Conservation (phyloP, 2,797 vertebrate species). For the Remorina albescens region DNA sequence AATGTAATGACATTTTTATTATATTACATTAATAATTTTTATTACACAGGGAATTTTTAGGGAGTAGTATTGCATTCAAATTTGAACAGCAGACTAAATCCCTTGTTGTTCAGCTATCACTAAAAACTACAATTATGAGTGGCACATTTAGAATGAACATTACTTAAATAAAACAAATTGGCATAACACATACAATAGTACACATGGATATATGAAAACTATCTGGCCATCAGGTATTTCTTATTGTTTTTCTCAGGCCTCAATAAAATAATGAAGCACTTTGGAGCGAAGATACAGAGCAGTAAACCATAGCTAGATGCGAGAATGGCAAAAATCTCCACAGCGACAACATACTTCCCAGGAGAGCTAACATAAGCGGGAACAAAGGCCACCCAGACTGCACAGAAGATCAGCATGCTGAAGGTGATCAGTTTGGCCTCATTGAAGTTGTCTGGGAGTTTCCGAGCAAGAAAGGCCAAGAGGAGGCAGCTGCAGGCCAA, state of each 20-base stretch:
- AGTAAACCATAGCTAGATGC: conserved; percentile 76
- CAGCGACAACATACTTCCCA: conserved; percentile 75
- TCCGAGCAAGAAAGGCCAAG: conserved; percentile 74
- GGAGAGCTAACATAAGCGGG: conserved; percentile 79
- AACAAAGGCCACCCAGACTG: conserved; percentile 26
- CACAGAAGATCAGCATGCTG: conserved; percentile 80
- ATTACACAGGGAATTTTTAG: too few species aligned
- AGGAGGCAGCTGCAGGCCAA: conserved; percentile 75
- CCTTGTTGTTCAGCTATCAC: neutral
- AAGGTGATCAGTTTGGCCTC: conserved; percentile 79
- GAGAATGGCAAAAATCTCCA: conserved; percentile 80
- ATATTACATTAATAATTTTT: too few species aligned
- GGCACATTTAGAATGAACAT: neutral
- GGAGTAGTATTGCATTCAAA: neutral
- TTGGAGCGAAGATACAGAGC: conserved; percentile 76
- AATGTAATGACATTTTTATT: neutral
- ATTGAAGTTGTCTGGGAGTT: conserved; percentile 77
- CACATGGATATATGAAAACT: neutral
- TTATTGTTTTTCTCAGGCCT: conserved; percentile 73
- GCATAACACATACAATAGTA: neutral
- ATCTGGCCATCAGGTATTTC: conserved; percentile 69
- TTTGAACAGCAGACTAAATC: neutral
- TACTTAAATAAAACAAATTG: neutral
- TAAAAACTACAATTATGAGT: neutral
- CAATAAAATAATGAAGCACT: conserved; percentile 69